phyloP scores from a whole-genome alignment of 2,113 vertebrate genomes.

The Tapirus terrestris region DNA sequence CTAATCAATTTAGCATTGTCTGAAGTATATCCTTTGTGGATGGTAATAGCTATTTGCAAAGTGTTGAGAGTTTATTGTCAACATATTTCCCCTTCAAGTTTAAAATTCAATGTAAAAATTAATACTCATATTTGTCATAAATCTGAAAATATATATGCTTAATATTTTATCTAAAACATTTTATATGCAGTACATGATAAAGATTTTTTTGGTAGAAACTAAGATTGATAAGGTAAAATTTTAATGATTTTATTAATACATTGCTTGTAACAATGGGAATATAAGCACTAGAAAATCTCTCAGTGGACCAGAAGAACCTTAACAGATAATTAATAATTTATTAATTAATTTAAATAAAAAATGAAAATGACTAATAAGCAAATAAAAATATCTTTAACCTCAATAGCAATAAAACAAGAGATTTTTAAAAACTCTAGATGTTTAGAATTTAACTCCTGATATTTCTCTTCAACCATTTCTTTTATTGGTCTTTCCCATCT shows the following conservation, averaged over 20 bases:
- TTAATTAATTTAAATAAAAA: background rate
- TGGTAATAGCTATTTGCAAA: background rate
- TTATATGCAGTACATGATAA: background rate
- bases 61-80: background rate
- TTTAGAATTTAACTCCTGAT: background rate
- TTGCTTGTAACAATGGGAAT: background rate
- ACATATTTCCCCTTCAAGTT: background rate
- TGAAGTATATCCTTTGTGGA: background rate
- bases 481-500: background rate
- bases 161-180: background rate
- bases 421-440: background rate
- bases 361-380: background rate
- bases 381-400: background rate
- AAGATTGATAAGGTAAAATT: background rate
- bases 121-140: conserved; percentile 22
- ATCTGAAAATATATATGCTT: background rate
- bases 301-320: background rate
- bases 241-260: background rate
- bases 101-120: conserved; percentile 36
- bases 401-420: background rate
- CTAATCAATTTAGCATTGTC: background rate
- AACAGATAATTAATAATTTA: background rate
- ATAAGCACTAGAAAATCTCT: background rate
- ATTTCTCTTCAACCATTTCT: background rate
- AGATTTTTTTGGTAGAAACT: background rate